Base-by-base conservation (phyloP, 2,797 vertebrate species). In the Lutjanus campechanus region DNA sequence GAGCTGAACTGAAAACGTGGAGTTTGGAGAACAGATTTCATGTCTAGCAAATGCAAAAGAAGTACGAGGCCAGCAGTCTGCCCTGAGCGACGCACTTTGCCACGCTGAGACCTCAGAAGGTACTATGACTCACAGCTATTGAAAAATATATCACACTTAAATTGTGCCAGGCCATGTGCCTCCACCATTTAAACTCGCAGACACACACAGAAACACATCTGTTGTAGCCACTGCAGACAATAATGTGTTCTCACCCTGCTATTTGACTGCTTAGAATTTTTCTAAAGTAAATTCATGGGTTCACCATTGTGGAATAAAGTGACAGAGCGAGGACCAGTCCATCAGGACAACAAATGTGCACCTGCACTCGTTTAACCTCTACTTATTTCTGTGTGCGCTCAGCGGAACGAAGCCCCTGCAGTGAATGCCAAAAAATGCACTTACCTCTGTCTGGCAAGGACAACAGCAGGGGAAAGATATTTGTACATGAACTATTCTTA, bases 21-120 rank as follows among this genome's bases (percentile, higher is more conserved):
- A 88, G 84, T 91, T 92, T 85, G 74, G 79, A 84, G 89, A 91
- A 79, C 82, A 88, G 82, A 91, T 92, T 91, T 89, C 64, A 76
- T 71, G 69, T 90, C 77, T 85, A 65, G 71, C 83, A 86, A 89
- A 92, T 79, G 76, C 69, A 76, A 81, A 86, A 83, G 71, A 88
- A 68, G 80, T 87, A 64, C 0, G 20, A 82, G 81, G 80, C 79
- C 82, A 71, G 41, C 75, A 65, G 81, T 77, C 82, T 88, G 85
- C 81, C 73, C 84, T 53, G 36, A 89, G 84, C 55, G 17, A 59
- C 12, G 20, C 82, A 84, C 80, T 87, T 75, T 82, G 75, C 76
- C 51, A 67, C 41, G n/a, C 40, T 82, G 80, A 75, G 56, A 81
- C 68, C 80, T 82, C 69, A 75, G 44, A 69, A 59, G 65, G 71